Conservation (phyloP, 2,888 invertebrate genomes). For the Escarpia spicata region DNA sequence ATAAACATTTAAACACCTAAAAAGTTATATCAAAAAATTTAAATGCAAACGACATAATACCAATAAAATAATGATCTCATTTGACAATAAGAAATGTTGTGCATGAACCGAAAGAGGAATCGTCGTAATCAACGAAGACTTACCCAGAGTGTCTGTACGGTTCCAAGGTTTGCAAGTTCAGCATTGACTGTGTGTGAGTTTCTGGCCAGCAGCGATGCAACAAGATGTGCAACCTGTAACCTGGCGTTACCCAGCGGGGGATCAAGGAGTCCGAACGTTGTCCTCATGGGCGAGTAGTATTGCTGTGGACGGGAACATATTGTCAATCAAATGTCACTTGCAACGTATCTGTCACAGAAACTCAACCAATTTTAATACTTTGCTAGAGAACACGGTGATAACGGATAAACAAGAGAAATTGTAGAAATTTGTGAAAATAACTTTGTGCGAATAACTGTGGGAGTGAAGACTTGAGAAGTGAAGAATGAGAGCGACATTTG, state of each 20-base stretch:
- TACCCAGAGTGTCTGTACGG: conserved; percentile 71
- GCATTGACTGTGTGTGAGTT: conserved; percentile 78
- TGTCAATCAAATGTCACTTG: not conserved
- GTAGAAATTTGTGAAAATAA: too few relatives aligned
- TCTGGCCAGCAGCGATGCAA: conserved; percentile 78
- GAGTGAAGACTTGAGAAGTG: too few relatives aligned
- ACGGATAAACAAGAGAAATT: too few relatives aligned
- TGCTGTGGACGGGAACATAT: conserved; percentile 54
- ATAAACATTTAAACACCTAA: too few relatives aligned
- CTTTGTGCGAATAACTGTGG: too few relatives aligned
- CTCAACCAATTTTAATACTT: not conserved
- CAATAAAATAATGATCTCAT: too few relatives aligned
- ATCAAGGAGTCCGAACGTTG: conserved; percentile 77
- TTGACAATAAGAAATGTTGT: not conserved
- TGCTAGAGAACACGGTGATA: not conserved
- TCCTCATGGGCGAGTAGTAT: conserved; percentile 71
- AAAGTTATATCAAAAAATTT: too few relatives aligned
- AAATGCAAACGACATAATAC: too few relatives aligned
- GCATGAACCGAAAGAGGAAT: not conserved
- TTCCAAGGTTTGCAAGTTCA: conserved; percentile 72
- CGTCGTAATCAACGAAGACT: conserved; percentile 45
- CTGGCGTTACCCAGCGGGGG: conserved; percentile 83
- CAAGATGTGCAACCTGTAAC: conserved; percentile 81
- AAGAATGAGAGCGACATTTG: too few relatives aligned
- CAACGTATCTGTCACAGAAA: not conserved